Percentiles rank a stretch among this genome's conserved stretches.
Evolutionary conservation across 2,113 vertebrate genomes (phyloP).

Genomic region (Xenopus laevis): DNA sequence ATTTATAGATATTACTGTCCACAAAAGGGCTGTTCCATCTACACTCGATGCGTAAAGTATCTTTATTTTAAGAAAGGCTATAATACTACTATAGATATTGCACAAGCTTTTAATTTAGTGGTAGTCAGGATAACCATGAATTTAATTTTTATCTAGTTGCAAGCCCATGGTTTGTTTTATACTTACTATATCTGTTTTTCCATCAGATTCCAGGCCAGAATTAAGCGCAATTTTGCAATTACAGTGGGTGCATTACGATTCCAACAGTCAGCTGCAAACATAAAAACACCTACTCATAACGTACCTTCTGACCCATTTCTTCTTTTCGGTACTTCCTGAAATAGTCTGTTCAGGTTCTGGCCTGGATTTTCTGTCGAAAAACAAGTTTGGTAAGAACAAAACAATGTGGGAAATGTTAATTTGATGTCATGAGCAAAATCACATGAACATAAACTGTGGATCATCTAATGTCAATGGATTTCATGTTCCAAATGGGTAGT

Average conservation of each 20-base stretch:
- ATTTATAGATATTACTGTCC: too few relatives aligned
- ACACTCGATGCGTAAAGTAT: too few relatives aligned
- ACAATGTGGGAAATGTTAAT: conserved; percentile 72
- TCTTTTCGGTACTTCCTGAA: conserved; percentile 97
- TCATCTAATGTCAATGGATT: conserved; percentile 19
- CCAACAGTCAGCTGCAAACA: conserved; percentile 79
- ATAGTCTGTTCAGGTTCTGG: conserved; percentile 97
- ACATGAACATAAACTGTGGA: conserved; percentile 54
- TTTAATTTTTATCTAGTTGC: not conserved
- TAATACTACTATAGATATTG: too few relatives aligned
- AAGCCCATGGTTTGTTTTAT: conserved; percentile 75
- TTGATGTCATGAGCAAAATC: conserved; percentile 63
- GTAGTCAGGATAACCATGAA: too few relatives aligned
- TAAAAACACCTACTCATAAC: conserved; percentile 89
- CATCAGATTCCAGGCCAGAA: conserved; percentile 88
- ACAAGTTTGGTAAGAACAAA: conserved; percentile 91
- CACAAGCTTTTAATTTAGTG: too few relatives aligned
- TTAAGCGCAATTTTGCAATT: conserved; percentile 68
- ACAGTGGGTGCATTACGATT: conserved; percentile 71
- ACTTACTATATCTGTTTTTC: conserved; percentile 79
- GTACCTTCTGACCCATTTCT: conserved; percentile 92
- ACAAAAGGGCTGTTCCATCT: too few relatives aligned
- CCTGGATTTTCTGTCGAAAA: conserved; percentile 98
- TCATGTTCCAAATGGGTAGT: not conserved
- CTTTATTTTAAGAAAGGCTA: too few relatives aligned